A percentile compares a stretch with the other conserved stretches of the same genome.
Evolutionary conservation across 2,888 invertebrate species (phyloP).

Genomic region (Cabera pusaria): DNA sequence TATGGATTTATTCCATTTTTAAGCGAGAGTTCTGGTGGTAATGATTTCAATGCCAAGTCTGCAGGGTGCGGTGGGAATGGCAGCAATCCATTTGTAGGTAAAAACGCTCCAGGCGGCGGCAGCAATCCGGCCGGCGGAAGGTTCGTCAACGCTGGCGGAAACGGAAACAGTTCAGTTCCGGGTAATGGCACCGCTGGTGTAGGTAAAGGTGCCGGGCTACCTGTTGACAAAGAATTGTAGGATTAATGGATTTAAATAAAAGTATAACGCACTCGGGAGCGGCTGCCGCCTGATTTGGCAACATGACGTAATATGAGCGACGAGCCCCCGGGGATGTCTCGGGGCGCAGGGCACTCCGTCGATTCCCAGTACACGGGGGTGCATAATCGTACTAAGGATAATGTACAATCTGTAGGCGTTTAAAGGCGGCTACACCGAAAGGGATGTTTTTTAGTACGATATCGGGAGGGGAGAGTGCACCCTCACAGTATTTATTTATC

Average conservation of each 20-base stretch:
- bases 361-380: constrained; percentile 82
- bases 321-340: constrained; percentile 68
- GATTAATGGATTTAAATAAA: constrained; percentile 26
- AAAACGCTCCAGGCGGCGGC: constrained; percentile 82
- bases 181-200: constrained; percentile 66
- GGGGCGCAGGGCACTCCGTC: constrained; percentile 71
- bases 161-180: constrained; percentile 71
- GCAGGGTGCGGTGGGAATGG: constrained; percentile 81
- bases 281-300: constrained; percentile 54
- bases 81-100: constrained; percentile 80
- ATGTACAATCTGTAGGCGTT: constrained; percentile 84
- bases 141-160: constrained; percentile 68
- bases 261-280: constrained; percentile 32
- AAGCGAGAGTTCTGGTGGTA: constrained; percentile 76
- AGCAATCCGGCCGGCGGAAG: constrained; percentile 76
- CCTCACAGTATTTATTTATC: constrained; percentile 83
- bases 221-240: constrained; percentile 62
- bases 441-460: constrained; percentile 82
- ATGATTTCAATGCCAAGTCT: constrained; percentile 71
- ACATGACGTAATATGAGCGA: constrained; percentile 81
- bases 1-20: constrained; percentile 84
- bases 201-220: constrained; percentile 65
- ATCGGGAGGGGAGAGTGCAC: constrained; percentile 81
- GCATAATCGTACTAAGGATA: constrained; percentile 84
- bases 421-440: constrained; percentile 81